These are phyloP conservation scores for Zaprionus camerounensis DNA, from an alignment of 1,140 invertebrate species.

Conservation along the genomic window DNA sequence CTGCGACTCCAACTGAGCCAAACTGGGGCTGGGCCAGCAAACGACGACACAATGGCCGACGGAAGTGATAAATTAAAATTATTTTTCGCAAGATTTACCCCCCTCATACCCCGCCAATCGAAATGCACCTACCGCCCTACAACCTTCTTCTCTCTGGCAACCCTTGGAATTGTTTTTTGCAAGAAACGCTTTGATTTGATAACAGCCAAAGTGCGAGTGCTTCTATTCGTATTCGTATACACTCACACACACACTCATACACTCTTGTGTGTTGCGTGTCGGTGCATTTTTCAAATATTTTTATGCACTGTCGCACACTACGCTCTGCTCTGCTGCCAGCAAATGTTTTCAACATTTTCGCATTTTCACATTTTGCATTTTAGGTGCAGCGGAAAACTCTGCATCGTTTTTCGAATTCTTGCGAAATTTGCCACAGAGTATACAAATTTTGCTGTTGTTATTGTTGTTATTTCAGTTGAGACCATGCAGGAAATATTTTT, in stretches of 20 bases:
- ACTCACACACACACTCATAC: background rate
- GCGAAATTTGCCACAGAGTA: constrained; percentile 17
- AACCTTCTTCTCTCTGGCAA: background rate
- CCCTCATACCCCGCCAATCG: constrained; percentile 50
- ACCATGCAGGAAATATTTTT: background rate
- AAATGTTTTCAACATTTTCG: constrained; percentile 12
- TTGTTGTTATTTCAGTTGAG: too few relatives aligned
- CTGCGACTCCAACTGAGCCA: background rate
- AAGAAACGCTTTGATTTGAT: constrained; percentile 75
- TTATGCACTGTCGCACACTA: constrained; percentile 78
- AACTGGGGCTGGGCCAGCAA: constrained; percentile 34
- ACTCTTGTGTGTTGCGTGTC: constrained; percentile 16
- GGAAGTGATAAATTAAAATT: constrained; percentile 84
- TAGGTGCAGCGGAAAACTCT: constrained; percentile 29
- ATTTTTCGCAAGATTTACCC: constrained; percentile 80
- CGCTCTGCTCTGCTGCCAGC: constrained; percentile 13
- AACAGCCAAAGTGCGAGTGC: constrained; percentile 47
- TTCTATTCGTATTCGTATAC: background rate
- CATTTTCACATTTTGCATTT: constrained; percentile 55
- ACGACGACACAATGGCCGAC: constrained; percentile 79
- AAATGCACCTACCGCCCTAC: constrained; percentile 18
- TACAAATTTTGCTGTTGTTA: constrained; percentile 19
- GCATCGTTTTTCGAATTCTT: constrained; percentile 30
- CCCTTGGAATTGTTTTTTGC: constrained; percentile 28
- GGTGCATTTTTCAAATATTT: constrained; percentile 78